These are phyloP conservation scores for Diarsia rubi DNA, from an alignment of 2,888 invertebrate genomes.

Conservation along the genomic window DNA sequence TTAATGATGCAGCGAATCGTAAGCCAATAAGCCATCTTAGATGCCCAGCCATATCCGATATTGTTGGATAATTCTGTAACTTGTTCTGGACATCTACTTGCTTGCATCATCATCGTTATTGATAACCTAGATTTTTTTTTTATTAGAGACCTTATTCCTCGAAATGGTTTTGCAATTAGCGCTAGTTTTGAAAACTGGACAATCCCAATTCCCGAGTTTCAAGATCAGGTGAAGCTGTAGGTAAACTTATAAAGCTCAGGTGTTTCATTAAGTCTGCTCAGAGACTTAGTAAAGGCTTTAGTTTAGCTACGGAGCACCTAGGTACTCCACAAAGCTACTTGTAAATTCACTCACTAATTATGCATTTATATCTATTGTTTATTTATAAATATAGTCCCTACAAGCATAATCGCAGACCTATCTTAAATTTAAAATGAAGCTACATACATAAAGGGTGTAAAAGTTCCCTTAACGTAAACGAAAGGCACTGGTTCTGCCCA, in stretches of 20 bases:
- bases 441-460: too few species aligned
- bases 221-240: constrained; percentile 31
- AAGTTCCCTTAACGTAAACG: too few species aligned
- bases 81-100: too few species aligned
- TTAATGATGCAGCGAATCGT: background rate
- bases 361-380: background rate
- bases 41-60: background rate
- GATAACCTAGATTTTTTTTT: too few species aligned
- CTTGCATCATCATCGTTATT: too few species aligned
- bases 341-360: background rate
- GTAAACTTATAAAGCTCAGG: constrained; percentile 30
- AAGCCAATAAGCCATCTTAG: background rate
- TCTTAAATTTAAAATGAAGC: too few species aligned
- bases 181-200: too few species aligned
- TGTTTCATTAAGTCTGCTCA: constrained; percentile 45
- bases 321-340: background rate
- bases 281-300: constrained; percentile 41
- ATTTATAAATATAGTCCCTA: background rate
- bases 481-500: too few species aligned
- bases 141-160: too few species aligned
- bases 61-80: too few species aligned
- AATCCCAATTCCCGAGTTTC: constrained; percentile 1
- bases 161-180: too few species aligned
- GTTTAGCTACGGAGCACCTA: constrained; percentile 31
- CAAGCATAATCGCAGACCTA: background rate